Percentiles rank a stretch among this genome's conserved stretches.
Conservation (phyloP, 2,113 vertebrate species). For the Charina bottae region DNA sequence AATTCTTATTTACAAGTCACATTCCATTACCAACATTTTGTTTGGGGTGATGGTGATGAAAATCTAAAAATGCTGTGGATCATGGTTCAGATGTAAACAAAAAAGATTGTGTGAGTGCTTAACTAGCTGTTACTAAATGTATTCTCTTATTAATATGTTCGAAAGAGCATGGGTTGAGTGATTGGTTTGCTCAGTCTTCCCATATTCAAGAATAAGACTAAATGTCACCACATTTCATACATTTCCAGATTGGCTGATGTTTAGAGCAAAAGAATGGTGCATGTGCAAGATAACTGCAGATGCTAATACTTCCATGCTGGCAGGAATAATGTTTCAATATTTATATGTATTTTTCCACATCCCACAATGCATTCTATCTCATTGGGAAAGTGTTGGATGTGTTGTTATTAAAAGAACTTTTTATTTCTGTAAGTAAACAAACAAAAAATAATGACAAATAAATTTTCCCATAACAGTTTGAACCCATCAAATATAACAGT, state of each 20-base stretch:
- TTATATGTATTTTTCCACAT: neutral
- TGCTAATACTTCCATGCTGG: neutral
- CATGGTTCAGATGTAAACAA: constrained; percentile 1
- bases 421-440: neutral
- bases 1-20: neutral
- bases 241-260: constrained; percentile 8
- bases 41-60: neutral
- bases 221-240: constrained; percentile 16
- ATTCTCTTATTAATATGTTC: neutral
- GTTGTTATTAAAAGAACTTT: constrained; percentile 4
- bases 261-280: constrained; percentile 21
- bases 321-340: constrained; percentile 6
- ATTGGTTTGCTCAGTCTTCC: neutral
- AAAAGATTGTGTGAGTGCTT: neutral
- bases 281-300: constrained; percentile 8
- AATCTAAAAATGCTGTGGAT: constrained; percentile 13
- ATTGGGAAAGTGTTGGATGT: neutral
- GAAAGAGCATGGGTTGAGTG: neutral
- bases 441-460: constrained; percentile 33
- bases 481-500: constrained; percentile 5
- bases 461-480: neutral
- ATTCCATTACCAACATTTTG: constrained; percentile 10
- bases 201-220: neutral
- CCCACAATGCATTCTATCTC: neutral
- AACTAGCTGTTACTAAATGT: constrained; percentile 7